These are phyloP conservation scores for Nematostella vectensis DNA, from an alignment of 92 coral and sea anemone genomes.

Conservation along the genomic window DNA sequence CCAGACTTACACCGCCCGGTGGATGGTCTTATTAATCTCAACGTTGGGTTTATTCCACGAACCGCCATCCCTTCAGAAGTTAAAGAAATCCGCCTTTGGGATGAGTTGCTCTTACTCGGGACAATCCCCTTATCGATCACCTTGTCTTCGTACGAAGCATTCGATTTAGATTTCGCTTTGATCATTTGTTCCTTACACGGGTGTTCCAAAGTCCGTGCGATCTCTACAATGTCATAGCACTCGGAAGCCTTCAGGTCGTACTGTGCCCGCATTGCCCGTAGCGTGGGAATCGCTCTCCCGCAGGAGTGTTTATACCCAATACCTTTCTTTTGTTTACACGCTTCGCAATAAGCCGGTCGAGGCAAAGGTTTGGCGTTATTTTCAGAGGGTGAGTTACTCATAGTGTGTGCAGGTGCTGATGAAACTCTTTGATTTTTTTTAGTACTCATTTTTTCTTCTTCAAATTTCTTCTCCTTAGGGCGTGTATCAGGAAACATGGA, in stretches of 20 bases:
- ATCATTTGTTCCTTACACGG: constrained; percentile 51
- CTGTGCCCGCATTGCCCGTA: constrained; percentile 53
- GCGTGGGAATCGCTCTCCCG: constrained; percentile 23
- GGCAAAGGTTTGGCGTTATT: constrained; percentile 4
- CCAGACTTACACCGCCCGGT: constrained; percentile 61
- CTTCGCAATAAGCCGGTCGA: constrained; percentile 42
- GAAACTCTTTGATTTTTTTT: neutral
- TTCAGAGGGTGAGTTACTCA: neutral
- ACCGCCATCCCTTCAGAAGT: constrained; percentile 65
- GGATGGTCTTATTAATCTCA: constrained; percentile 13
- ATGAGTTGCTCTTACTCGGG: constrained; percentile 76
- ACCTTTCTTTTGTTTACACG: constrained; percentile 40
- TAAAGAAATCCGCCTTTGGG: constrained; percentile 78
- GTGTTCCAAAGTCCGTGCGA: constrained; percentile 65
- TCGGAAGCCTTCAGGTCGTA: constrained; percentile 69
- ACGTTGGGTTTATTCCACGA: constrained; percentile 42
- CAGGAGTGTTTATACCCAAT: constrained; percentile 17
- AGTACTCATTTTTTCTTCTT: neutral
- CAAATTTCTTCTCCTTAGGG: constrained; percentile 14
- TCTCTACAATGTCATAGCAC: constrained; percentile 71
- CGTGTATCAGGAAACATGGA: constrained; percentile 73
- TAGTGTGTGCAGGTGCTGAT: neutral
- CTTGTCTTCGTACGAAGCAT: constrained; percentile 31
- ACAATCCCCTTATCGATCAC: constrained; percentile 48
- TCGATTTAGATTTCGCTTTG: constrained; percentile 16